These are phyloP conservation scores for Lepidurus apus DNA, from an alignment of 1,140 invertebrate species.

Conservation along the genomic window DNA sequence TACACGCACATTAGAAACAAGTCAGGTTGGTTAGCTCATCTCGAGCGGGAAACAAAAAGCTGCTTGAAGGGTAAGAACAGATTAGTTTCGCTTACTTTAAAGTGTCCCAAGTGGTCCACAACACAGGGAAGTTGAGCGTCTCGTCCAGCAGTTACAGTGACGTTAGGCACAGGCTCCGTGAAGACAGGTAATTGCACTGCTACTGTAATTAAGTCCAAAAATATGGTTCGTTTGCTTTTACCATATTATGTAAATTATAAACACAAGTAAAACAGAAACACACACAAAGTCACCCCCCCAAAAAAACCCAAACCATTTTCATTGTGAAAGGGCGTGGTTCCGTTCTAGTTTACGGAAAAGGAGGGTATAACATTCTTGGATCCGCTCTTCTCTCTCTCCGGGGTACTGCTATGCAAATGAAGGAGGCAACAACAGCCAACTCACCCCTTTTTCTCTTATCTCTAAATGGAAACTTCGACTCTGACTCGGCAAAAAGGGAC, in stretches of 20 bases:
- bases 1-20: no score
- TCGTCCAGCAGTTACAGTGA: conserved; percentile 81
- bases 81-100: conserved; percentile 63
- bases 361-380: neutral
- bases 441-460: conserved; percentile 21
- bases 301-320: neutral
- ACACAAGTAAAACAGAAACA: neutral
- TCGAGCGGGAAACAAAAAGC: no score
- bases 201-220: conserved; percentile 39
- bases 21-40: no score
- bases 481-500: neutral
- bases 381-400: neutral
- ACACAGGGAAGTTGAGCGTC: conserved; percentile 89
- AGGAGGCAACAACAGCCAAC: conserved; percentile 17
- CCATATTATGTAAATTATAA: neutral
- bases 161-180: conserved; percentile 83
- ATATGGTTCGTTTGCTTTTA: neutral
- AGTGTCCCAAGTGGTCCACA: conserved; percentile 80
- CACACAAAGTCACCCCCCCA: neutral
- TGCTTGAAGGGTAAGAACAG: neutral
- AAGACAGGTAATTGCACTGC: conserved; percentile 67
- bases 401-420: conserved; percentile 21
- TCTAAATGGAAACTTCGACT: conserved; percentile 22
- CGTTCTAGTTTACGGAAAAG: neutral
- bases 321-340: neutral